A percentile compares a stretch with the other conserved stretches of the same genome.
phyloP scores from a whole-genome alignment of 2,113 vertebrate species.

The Parotia lawesii region DNA sequence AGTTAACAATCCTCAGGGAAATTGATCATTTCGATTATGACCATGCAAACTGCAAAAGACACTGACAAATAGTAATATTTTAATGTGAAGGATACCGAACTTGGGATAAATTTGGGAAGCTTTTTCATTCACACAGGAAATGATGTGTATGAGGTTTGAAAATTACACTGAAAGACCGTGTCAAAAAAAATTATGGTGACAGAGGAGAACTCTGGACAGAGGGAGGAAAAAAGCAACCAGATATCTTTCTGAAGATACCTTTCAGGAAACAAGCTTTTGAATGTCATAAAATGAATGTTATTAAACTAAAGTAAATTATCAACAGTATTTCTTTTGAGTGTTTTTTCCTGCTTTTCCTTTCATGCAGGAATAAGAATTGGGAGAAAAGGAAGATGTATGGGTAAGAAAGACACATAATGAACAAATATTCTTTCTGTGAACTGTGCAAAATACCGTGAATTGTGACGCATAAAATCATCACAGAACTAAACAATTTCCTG shows the following conservation, averaged over 20 bases:
- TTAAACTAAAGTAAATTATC: not conserved
- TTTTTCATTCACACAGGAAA: not conserved
- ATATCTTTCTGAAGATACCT: not conserved
- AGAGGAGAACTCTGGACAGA: not conserved
- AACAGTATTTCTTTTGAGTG: not conserved
- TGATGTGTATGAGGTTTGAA: not conserved
- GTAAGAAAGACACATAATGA: not conserved
- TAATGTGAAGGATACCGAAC: not conserved
- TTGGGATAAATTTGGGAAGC: not conserved
- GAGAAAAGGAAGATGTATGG: not conserved
- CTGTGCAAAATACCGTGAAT: not conserved
- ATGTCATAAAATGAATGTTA: not conserved
- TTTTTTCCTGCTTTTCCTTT: not conserved
- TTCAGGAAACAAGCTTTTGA: not conserved
- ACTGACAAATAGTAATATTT: not conserved
- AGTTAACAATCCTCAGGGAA: not conserved
- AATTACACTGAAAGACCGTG: not conserved
- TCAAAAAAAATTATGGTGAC: not conserved
- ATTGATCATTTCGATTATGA: not conserved
- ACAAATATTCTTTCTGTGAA: not conserved
- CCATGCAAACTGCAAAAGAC: not conserved
- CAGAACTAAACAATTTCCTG: not conserved
- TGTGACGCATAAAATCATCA: not conserved
- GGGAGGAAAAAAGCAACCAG: not conserved
- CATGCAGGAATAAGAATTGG: not conserved